A percentile compares a stretch with the other conserved stretches of the same genome.
Conservation (phyloP, 2,113 vertebrate species). For the Scomber japonicus region DNA sequence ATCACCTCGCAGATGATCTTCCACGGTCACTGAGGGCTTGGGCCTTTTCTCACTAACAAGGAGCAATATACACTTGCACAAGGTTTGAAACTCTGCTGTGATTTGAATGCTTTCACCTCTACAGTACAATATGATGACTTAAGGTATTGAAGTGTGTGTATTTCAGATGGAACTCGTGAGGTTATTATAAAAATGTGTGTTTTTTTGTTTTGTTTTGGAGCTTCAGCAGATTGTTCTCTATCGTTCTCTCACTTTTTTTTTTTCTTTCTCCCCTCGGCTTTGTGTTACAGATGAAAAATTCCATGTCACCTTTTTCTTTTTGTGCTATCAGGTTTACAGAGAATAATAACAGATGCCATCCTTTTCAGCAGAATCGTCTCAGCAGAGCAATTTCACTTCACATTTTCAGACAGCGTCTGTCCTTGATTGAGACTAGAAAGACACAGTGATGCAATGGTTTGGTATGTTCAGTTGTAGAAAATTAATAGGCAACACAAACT, state of each 20-base stretch:
- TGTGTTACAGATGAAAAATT: slow-evolving; percentile 44
- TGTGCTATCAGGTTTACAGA: slow-evolving; percentile 42
- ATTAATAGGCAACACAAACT: slow-evolving; percentile 6
- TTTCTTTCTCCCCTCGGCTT: background rate
- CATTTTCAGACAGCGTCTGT: slow-evolving; percentile 12
- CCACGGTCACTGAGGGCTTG: slow-evolving; percentile 1
- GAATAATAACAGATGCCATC: slow-evolving; percentile 59
- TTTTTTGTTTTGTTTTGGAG: slow-evolving; percentile 7
- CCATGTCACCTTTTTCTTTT: slow-evolving; percentile 54
- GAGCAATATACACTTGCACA: background rate
- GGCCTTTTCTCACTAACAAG: slow-evolving; percentile 20
- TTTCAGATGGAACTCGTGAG: slow-evolving; percentile 8
- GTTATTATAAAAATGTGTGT: slow-evolving; percentile 1
- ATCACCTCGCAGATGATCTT: too few relatives aligned
- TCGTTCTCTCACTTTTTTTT: background rate
- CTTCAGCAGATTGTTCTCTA: slow-evolving; percentile 11
- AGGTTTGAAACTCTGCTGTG: background rate
- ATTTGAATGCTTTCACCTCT: slow-evolving; percentile 13
- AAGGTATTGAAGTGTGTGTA: background rate
- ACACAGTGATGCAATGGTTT: slow-evolving; percentile 5
- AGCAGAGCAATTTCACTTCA: background rate
- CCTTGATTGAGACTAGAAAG: slow-evolving; percentile 29
- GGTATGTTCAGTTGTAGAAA: background rate
- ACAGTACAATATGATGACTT: slow-evolving; percentile 24
- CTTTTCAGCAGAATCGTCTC: slow-evolving; percentile 24